These are phyloP conservation scores for Aphelenchoides avenae DNA, from an alignment of 1,140 invertebrate species.

Conservation along the genomic window DNA sequence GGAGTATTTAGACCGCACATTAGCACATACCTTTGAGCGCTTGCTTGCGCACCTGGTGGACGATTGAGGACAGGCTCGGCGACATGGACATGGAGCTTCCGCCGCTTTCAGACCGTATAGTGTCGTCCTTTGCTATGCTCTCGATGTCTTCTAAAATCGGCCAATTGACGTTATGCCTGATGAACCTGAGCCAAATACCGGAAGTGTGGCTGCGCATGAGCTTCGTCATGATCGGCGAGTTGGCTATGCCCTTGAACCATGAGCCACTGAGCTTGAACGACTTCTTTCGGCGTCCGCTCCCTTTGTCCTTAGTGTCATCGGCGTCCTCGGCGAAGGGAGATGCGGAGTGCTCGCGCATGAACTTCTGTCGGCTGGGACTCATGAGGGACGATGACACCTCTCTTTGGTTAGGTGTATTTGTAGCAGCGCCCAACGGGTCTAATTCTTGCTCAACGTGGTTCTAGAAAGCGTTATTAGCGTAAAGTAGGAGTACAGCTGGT, in stretches of 20 bases:
- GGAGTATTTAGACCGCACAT: conserved; percentile 11
- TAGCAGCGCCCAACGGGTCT: conserved; percentile 4
- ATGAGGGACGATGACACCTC: conserved; percentile 29
- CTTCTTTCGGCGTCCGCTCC: conserved; percentile 15
- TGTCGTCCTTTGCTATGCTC: conserved; percentile 15
- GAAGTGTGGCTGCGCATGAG: conserved; percentile 49
- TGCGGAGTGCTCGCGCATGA: conserved; percentile 43
- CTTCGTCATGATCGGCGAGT: conserved; percentile 40
- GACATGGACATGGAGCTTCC: conserved; percentile 20
- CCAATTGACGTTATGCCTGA: too few relatives aligned
- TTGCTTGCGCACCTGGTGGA: conserved; percentile 47
- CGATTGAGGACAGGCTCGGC: conserved; percentile 44
- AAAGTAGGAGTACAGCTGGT: too few relatives aligned
- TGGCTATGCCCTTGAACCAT: conserved; percentile 49
- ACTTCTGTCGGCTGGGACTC: conserved; percentile 52
- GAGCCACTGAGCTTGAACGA: conserved; percentile 32
- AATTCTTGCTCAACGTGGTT: background rate
- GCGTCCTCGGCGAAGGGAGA: conserved; percentile 39
- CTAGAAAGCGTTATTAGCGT: too few relatives aligned
- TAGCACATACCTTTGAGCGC: conserved; percentile 41
- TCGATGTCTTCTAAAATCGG: conserved; percentile 23
- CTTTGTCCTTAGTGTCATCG: conserved; percentile 12
- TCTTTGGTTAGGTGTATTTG: background rate
- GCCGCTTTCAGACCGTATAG: conserved; percentile 4
- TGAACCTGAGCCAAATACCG: conserved; percentile 19